Percentiles rank a stretch among this genome's conserved stretches.
Evolutionary conservation across 2,888 invertebrate genomes (phyloP).

Genomic region (Caenorhabditis sp.): DNA sequence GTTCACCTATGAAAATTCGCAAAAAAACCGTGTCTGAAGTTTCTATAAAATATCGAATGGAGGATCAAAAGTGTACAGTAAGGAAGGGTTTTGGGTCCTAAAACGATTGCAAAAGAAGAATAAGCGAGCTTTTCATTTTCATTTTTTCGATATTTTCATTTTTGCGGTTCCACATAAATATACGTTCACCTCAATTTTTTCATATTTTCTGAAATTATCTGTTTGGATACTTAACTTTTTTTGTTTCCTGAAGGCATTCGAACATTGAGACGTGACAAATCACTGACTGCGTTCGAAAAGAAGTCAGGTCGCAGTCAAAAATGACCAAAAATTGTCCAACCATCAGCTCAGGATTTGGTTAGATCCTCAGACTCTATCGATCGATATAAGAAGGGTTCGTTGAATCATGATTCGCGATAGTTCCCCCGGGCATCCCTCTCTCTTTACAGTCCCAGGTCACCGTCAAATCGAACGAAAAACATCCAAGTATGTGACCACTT

Average conservation of each 20-base stretch:
- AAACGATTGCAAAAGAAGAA: slow-evolving; percentile 4
- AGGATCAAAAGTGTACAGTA: neutral
- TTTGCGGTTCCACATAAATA: slow-evolving; percentile 1
- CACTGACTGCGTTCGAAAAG: slow-evolving; percentile 13
- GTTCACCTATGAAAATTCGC: slow-evolving; percentile 8
- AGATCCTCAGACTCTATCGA: neutral
- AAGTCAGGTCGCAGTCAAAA: neutral
- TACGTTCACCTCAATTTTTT: slow-evolving; percentile 9
- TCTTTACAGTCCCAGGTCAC: slow-evolving; percentile 9
- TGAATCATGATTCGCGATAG: neutral
- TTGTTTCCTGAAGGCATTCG: neutral
- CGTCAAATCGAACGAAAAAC: slow-evolving; percentile 2
- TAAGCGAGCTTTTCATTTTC: neutral
- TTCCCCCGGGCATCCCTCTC: slow-evolving; percentile 16
- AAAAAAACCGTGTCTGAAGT: neutral
- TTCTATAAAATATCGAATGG: neutral
- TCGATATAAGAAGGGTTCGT: neutral
- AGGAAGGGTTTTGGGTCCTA: slow-evolving; percentile 1
- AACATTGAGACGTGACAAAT: neutral
- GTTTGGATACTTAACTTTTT: neutral
- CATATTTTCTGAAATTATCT: neutral
- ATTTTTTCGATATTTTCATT: slow-evolving; percentile 5
- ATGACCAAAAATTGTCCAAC: neutral
- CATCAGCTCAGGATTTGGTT: slow-evolving; percentile 1
- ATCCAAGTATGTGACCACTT: slow-evolving; percentile 1